Base-by-base conservation (phyloP, 2,888 invertebrate genomes). In the Chironomus tentans region DNA sequence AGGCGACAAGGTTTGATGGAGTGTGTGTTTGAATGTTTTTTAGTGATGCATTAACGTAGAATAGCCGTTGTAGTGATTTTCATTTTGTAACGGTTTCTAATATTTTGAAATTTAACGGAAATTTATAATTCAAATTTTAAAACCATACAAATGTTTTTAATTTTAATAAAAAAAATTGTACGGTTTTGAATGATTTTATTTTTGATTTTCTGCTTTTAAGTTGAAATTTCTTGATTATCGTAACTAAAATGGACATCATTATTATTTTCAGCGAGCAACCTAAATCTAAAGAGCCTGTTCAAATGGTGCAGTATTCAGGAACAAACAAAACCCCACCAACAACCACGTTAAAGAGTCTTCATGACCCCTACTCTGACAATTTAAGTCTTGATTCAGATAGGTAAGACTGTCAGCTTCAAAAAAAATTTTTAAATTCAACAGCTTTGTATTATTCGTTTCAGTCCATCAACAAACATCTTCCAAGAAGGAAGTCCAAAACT, bases 271-370 rank as follows among this genome's bases (percentile, higher is more conserved):
- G 83, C 76, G 81, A 81, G 76, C 84, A 83, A 78, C 81, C 83
- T 15, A 83, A 86, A 79, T 80, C 82, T 56, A 81, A 83, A 46
- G 82, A 88, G 7, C 85, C 86, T 12, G 87, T 88, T 46, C 88
- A 89, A 83, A 87, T 88, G 86, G 88, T 88, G 4, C 89, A 89
- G 80, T 89, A 88, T 79, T 87, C 88, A 15, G 86, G 83, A 77
- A 82, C 86, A 13, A 85, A 86, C 10, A 86, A 86, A 79, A 85
- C 87, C 77, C 88, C 87, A 6, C 87, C 88, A 70, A 88, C 88
- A 7, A 87, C 88, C 70, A 88, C 88, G 6, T 81, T 89, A 13
- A 86, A 88, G 78, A 88, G 88, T 75, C 82, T 89, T 10, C 87
- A 89, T 68, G 85, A 85, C 78, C 80, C 87, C 50, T 80, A 84